Base-by-base conservation (phyloP, 2,797 vertebrate species). In the Hydrocynus forskahlii region DNA sequence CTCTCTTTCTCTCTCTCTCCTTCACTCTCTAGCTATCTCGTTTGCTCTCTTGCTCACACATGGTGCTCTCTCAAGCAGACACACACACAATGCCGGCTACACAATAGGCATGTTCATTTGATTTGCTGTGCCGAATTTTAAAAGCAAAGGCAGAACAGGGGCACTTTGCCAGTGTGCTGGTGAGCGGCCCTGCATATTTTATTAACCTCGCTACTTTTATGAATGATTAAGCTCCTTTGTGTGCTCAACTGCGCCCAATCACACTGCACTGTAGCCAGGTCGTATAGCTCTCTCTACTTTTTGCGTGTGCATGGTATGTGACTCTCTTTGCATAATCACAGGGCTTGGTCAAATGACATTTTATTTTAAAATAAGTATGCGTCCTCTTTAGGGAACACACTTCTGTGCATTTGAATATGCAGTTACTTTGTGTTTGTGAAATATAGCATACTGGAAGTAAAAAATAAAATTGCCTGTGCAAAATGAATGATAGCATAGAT, bases 201-300 rank as follows among this genome's bases (percentile, higher is more conserved):
- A 93, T 93, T 90, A 90, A 89, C 87, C 89, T 89, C 73, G 85
- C 85, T 88, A 83, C 85, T 86, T 86, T 84, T 86, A 90, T 93
- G 85, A 94, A 93, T 92, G 91, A 93, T 92, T 89, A 89, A 93
- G 77, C 86, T 43, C 63, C 83, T 74, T 88, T 88, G 77, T 81
- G 70, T 45, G 38, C 52, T 0, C 50, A 17, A 23, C n/a, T 63
- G 69, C 35, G 4, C 52, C 23, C 21, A 17, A 23, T 77, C 17
- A 40, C 19, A 1, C 64, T 45, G 19, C 17, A 45, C 72, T 76
- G 25, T 59, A 77, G 70, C 78, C 76, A 76, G 78, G 74, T 76
- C 80, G 62, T 5, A 77, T 54, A 70, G 54, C 64, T 76, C 10
- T n/a, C 81, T 69, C 25, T 7, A 35, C 43, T 0, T 7, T 45